Evolutionary conservation across 2,113 vertebrate genomes (phyloP).

Genomic region (Clinocottus analis): DNA sequence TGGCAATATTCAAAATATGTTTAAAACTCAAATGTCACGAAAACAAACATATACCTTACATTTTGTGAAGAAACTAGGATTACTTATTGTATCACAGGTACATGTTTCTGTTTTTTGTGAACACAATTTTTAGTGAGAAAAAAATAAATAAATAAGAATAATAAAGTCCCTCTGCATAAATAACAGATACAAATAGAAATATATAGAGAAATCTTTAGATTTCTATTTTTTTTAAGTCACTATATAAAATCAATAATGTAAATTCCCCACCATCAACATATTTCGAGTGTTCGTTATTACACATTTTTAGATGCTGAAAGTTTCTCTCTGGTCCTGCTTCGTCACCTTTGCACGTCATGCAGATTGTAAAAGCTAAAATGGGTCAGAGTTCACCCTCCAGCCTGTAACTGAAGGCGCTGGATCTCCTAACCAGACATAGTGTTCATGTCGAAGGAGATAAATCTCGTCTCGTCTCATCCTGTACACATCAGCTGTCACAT

Average conservation of each 20-base stretch:
- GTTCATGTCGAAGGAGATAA: neutral
- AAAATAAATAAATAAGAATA: neutral
- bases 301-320: neutral
- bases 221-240: neutral
- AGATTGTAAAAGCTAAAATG: neutral
- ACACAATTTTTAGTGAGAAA: too few species aligned
- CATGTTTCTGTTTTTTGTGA: neutral
- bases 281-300: neutral
- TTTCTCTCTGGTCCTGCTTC: neutral
- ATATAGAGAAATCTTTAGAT: neutral
- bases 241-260: neutral
- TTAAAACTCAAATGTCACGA: neutral
- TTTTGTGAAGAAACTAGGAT: neutral
- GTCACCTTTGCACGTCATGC: neutral
- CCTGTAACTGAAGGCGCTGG: neutral
- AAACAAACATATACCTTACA: neutral
- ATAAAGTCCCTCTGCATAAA: neutral
- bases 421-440: neutral
- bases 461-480: constrained; percentile 11
- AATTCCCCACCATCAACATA: neutral
- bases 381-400: neutral
- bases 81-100: neutral
- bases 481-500: neutral
- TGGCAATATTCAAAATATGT: neutral
- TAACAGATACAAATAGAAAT: neutral